Conservation (phyloP, 2,888 invertebrate species). For the Phorcus lineatus region DNA sequence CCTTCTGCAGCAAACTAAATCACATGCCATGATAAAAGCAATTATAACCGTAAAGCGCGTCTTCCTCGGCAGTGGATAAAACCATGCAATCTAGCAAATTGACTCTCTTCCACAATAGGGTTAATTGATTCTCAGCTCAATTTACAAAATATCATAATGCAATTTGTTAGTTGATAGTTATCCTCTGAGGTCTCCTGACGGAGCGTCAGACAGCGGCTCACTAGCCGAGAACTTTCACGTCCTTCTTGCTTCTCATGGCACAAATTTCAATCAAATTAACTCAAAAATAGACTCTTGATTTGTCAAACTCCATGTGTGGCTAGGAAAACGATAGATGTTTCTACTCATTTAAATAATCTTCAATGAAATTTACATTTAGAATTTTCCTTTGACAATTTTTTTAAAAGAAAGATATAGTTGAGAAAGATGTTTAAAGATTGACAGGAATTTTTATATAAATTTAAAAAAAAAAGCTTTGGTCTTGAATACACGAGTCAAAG, state of each 20-base stretch:
- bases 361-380: too few relatives aligned
- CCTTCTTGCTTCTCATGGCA: not conserved
- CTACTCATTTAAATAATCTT: too few relatives aligned
- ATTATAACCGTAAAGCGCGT: not conserved
- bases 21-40: constrained; percentile 12
- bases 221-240: too few relatives aligned
- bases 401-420: too few relatives aligned
- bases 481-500: too few relatives aligned
- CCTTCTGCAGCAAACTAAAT: not conserved
- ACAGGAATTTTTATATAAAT: too few relatives aligned
- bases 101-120: constrained; percentile 21
- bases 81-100: constrained; percentile 19
- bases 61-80: not conserved
- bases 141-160: constrained; percentile 19
- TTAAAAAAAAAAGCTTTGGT: too few relatives aligned
- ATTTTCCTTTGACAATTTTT: too few relatives aligned
- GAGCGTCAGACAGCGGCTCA: not conserved
- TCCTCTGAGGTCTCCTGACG: not conserved
- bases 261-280: not conserved
- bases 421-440: too few relatives aligned
- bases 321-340: too few relatives aligned
- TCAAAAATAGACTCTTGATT: too few relatives aligned
- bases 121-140: constrained; percentile 18
- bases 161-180: constrained; percentile 18
- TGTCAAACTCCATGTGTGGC: too few relatives aligned